Conservation (phyloP, 2,113 vertebrate species). For the Stercorarius parasiticus region DNA sequence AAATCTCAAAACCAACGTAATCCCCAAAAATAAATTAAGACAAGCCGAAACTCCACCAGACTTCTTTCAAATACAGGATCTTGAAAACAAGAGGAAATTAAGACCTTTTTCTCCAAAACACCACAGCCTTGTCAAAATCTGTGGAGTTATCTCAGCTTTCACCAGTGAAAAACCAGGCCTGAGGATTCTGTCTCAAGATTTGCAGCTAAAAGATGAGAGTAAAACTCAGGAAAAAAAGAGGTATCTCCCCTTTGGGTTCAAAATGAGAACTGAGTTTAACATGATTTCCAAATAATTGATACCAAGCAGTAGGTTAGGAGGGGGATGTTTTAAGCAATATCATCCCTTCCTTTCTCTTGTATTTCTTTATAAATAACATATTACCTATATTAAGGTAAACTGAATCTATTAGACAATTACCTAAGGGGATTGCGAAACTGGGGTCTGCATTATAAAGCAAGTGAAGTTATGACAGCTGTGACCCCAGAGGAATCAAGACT, state of each 20-base stretch:
- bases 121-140: not conserved
- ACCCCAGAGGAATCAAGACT: conserved; percentile 78
- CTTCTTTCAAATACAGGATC: not conserved
- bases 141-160: not conserved
- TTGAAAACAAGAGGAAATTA: not conserved
- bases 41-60: not conserved
- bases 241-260: not conserved
- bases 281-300: conserved; percentile 30
- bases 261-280: not conserved
- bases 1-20: not conserved
- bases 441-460: conserved; percentile 69
- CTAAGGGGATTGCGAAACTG: conserved; percentile 59
- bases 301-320: not conserved
- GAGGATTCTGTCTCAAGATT: not conserved
- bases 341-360: not conserved
- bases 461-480: conserved; percentile 81
- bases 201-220: not conserved
- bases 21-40: not conserved
- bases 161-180: not conserved
- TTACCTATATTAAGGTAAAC: conserved; percentile 68
- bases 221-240: not conserved
- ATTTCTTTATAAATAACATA: conserved; percentile 36
- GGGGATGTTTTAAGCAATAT: not conserved
- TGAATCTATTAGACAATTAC: conserved; percentile 71
- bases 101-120: not conserved